Base-by-base conservation (phyloP, 1,140 invertebrate species). In the Pseudomyrmex concolor region DNA sequence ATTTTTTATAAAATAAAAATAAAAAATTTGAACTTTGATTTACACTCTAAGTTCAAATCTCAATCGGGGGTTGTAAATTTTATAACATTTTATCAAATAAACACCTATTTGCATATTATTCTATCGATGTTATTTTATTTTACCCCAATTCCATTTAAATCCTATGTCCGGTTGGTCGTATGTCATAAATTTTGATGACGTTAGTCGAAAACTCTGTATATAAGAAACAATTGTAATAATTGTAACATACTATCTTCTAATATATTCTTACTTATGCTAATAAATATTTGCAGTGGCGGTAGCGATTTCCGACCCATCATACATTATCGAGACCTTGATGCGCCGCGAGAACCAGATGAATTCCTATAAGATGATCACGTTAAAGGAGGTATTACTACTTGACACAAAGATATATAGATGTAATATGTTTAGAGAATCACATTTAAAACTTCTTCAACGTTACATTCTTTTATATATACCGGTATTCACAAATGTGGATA, bases 251-350 rank as follows among this genome's bases (percentile, higher is more conserved):
- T 45, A 78, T 68, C 13, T 45, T 77, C 13, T 55, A 45, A 45
- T 67, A 19, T 34, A 34, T 34, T 34, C 34, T 34, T 34, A 34
- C 34, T 34, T 34, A 34, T 71, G 57, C 77, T 86, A 90, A 87
- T 84, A 83, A 54, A 64, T 84, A 62, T 81, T 70, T 34, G 85
- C 92, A 95, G 96, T 93, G 96, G 96, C 91, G 96, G 95, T 90
- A 95, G 95, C 89, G 97, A 98, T 92, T 97, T 97, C 94, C 96
- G 97, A 93, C 97, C 97, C 88, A 96, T 98, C 89, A 97, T 98
- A 91, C 97, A 98, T 94, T 98, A 98, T 95, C 95, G 97, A 92
- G 98, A 98, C 95, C 96, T 98, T 94, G 98, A 98, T 94, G 97
- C 97, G 71, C 98, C 98, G 71, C 95, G 97, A 94, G 97, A 98